phyloP scores from a whole-genome alignment of 2,888 invertebrate species.

The Pandemis heparana region DNA sequence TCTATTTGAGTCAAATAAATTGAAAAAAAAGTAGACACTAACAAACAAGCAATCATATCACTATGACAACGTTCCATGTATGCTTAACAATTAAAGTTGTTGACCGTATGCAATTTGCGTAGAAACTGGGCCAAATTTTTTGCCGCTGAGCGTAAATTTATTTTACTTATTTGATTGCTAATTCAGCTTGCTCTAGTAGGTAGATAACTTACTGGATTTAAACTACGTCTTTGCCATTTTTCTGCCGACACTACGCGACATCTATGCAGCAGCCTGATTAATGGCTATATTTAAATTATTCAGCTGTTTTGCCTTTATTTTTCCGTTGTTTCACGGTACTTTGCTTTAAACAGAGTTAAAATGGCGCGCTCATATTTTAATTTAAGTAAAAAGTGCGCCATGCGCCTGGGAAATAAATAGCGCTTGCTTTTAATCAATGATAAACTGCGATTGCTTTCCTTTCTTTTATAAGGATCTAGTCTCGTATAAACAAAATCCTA shows the following conservation, averaged over 20 bases:
- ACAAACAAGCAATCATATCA: too few relatives aligned
- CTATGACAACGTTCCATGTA: too few relatives aligned
- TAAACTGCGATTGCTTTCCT: background rate
- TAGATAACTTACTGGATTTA: background rate
- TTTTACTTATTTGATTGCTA: too few relatives aligned
- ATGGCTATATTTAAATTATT: constrained; percentile 84
- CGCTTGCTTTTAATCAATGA: background rate
- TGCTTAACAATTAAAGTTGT: too few relatives aligned
- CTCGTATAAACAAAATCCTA: too few relatives aligned
- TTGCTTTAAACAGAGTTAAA: constrained; percentile 36
- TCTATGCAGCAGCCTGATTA: constrained; percentile 76
- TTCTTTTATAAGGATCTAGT: background rate
- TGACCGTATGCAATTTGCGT: too few relatives aligned
- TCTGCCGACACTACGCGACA: constrained; percentile 54
- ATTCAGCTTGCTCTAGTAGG: background rate
- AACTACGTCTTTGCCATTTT: constrained; percentile 22
- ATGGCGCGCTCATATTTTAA: constrained; percentile 22
- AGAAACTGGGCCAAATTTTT: too few relatives aligned
- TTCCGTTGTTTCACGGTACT: constrained; percentile 54
- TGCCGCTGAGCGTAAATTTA: too few relatives aligned
- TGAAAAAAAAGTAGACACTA: too few relatives aligned
- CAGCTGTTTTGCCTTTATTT: constrained; percentile 66
- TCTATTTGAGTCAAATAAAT: too few relatives aligned
- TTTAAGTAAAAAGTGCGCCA: constrained; percentile 4
- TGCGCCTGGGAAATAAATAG: background rate